phyloP scores from a whole-genome alignment of 1,140 invertebrate species.

The Amphibalanus amphitrite region DNA sequence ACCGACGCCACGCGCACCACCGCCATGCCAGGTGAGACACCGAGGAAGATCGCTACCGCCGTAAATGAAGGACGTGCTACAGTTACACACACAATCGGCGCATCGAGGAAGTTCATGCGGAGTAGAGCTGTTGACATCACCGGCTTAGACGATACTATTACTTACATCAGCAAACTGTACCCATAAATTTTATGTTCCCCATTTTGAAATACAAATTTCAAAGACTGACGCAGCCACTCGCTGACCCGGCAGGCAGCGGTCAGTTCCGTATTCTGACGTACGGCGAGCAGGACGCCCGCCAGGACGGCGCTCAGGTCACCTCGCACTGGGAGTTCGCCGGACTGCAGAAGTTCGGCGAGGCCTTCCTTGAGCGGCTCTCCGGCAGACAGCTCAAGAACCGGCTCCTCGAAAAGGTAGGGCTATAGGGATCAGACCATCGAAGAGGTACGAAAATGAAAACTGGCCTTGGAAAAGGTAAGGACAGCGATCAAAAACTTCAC shows the following conservation, averaged over 20 bases:
- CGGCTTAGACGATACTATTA: too few species aligned
- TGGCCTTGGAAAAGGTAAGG: not conserved
- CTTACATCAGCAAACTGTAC: too few species aligned
- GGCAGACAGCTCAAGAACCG: slow-evolving; percentile 63
- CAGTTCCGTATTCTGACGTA: slow-evolving; percentile 87
- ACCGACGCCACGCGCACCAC: slow-evolving; percentile 65
- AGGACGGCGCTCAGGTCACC: slow-evolving; percentile 79
- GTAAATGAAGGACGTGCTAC: too few species aligned
- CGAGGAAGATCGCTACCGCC: too few species aligned
- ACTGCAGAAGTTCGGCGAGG: slow-evolving; percentile 86
- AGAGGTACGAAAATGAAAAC: not conserved
- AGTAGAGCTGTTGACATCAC: slow-evolving; percentile 4
- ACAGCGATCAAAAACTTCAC: not conserved
- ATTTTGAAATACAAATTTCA: too few species aligned
- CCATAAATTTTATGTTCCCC: too few species aligned
- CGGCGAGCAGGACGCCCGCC: slow-evolving; percentile 59
- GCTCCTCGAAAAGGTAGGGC: slow-evolving; percentile 65
- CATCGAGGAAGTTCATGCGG: not conserved
- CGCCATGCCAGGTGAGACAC: slow-evolving; percentile 55
- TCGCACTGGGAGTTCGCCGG: slow-evolving; percentile 85
- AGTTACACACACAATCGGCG: too few species aligned
- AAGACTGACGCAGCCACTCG: not conserved
- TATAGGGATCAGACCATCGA: too few species aligned
- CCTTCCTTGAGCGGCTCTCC: slow-evolving; percentile 67
- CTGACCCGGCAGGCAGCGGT: slow-evolving; percentile 48